Conservation (phyloP, 1,140 invertebrate species). For the Wasmannia auropunctata region DNA sequence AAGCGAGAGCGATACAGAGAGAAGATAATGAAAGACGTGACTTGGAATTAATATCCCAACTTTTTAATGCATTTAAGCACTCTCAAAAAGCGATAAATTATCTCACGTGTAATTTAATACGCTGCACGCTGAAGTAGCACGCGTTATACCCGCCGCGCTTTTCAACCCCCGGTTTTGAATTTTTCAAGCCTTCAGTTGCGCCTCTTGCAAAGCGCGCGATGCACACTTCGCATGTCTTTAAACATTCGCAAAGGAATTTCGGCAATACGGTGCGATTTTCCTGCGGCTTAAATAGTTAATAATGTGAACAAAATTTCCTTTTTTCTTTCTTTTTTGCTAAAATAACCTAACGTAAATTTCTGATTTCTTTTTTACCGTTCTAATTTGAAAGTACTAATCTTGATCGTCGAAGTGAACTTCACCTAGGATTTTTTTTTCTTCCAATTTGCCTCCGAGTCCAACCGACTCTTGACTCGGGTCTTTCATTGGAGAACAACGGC, state of each 20-base stretch:
- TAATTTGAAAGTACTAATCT: not conserved
- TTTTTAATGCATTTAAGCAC: constrained; percentile 52
- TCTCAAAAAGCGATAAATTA: constrained; percentile 44
- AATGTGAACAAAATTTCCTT: not conserved
- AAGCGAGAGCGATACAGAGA: constrained; percentile 42
- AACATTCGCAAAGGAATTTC: not conserved
- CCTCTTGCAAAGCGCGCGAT: not conserved
- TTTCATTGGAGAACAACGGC: not conserved
- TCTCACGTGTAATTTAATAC: constrained; percentile 35
- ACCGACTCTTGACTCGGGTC: not conserved
- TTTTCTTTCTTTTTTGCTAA: not conserved
- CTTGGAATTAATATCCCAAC: constrained; percentile 48
- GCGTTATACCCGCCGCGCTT: not conserved
- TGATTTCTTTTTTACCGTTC: not conserved
- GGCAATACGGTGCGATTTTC: not conserved
- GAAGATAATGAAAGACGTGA: constrained; percentile 49
- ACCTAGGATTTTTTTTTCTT: not conserved
- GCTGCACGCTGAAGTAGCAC: not conserved
- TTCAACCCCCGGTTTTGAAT: constrained; percentile 12
- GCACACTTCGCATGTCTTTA: not conserved
- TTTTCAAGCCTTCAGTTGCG: not conserved
- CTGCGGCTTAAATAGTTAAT: not conserved
- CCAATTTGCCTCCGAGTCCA: not conserved
- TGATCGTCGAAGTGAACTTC: not conserved
- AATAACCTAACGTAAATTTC: not conserved